Base-by-base conservation (phyloP, 1,140 invertebrate species). In the Ridgeia piscesae region DNA sequence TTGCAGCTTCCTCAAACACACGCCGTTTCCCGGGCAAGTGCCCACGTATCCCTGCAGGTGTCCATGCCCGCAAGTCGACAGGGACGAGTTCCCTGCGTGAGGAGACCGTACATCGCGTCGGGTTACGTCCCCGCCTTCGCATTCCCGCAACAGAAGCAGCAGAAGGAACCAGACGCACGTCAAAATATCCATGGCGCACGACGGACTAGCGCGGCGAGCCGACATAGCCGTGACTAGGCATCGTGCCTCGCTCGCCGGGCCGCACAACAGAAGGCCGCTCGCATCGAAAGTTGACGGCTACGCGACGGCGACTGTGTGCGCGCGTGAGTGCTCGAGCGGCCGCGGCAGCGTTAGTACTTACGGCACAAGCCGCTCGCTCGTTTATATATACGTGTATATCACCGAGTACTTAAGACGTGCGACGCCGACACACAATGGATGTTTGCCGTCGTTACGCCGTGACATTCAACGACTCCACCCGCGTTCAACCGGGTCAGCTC, bases 31-130 rank as follows among this genome's bases (percentile, higher is more conserved):
- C 34, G 34, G 34, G 89, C 89, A 90, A 0, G 35, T 35, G 34
- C 89, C 89, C 6, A 35, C 89, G 89, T 35, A 90, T 17, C 89
- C 89, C 89, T 90, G 89, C 8, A 90, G 21, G 89, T 90, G 89
- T 4, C 89, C 89, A 27, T 42, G 11, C 21, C 89, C 34, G 35
- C 89, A 90, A 8, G 89, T 4, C 34, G 34, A 35, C 89, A 21
- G 31, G 6, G 89, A 17, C 27, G 33, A n/a, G 89, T 17, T 35
- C 4, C 17, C 1, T 21, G 17, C 2, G 17, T 21, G 17, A n/a
- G 89, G 17, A 17, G n/a, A 21, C 0, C n/a, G 6, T 0, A 9
- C 58, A 21, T 77, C 27, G 11, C 27, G 58, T 77, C 27, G 58
- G 14, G 2, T 21, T 21, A 27, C 2, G 17, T 34, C 89, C 33